phyloP scores from a whole-genome alignment of 2,797 vertebrate species.

The Threskiornis aethiopicus region DNA sequence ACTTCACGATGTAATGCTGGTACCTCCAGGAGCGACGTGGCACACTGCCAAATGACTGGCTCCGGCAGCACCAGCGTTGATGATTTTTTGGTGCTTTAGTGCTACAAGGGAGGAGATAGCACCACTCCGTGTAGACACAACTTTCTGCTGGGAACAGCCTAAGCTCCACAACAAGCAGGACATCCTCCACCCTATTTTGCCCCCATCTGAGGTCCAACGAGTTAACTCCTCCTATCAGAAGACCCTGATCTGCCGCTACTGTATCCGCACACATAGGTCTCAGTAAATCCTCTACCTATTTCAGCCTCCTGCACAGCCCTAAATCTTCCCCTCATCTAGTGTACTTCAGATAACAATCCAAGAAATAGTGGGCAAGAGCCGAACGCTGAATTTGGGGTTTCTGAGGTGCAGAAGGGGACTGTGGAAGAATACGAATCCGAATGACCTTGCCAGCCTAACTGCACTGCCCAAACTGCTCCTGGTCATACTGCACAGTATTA shows the following conservation, averaged over 20 bases:
- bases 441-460: not conserved
- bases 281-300: not conserved
- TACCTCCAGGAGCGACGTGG: not conserved
- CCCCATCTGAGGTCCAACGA: accelerated
- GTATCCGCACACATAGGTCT: not conserved
- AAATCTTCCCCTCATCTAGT: not conserved
- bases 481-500: not conserved
- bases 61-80: not conserved
- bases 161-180: not conserved
- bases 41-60: not conserved
- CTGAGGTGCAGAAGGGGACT: not conserved
- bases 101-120: not conserved
- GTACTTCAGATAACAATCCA: not conserved
- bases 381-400: not conserved
- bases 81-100: not conserved
- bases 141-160: not conserved
- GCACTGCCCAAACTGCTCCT: not conserved
- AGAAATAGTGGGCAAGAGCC: not conserved
- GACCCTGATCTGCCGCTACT: not conserved
- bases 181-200: not conserved
- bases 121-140: not conserved
- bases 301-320: not conserved
- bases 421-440: not conserved
- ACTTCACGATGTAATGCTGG: accelerated
- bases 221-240: not conserved